Evolutionary conservation across 1,140 invertebrate genomes (phyloP).

Genomic region (Zaprionus ghesquierei): DNA sequence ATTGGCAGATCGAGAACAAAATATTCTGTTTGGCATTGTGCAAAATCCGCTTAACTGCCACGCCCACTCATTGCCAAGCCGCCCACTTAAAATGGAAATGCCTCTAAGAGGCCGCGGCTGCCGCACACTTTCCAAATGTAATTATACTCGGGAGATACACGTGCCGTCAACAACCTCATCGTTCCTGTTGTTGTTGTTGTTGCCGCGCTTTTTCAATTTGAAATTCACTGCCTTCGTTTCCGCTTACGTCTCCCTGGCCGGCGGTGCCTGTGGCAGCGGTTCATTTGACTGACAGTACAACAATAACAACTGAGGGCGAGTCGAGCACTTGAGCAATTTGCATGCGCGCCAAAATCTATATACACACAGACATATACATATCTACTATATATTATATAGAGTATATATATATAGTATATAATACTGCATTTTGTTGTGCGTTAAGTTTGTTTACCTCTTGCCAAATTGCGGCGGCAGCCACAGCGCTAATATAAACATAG

Average conservation of each 20-base stretch:
- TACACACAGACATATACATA: neutral
- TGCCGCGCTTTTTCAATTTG: constrained; percentile 63
- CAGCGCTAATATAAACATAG: constrained; percentile 28
- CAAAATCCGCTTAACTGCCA: constrained; percentile 62
- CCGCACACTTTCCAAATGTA: constrained; percentile 71
- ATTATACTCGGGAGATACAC: constrained; percentile 79
- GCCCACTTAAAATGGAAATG: constrained; percentile 49
- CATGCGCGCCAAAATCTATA: constrained; percentile 39
- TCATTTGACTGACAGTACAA: constrained; percentile 29
- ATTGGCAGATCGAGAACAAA: constrained; percentile 68
- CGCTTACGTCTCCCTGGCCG: neutral
- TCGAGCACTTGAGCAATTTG: constrained; percentile 45
- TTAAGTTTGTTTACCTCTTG: constrained; percentile 63
- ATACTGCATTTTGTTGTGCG: constrained; percentile 30
- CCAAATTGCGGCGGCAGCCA: constrained; percentile 26
- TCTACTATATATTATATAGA: constrained; percentile 2
- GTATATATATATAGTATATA: neutral
- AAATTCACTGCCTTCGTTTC: constrained; percentile 44
- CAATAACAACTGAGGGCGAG: constrained; percentile 12
- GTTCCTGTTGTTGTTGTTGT: constrained; percentile 15
- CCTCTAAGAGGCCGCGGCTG: constrained; percentile 53
- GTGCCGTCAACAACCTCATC: constrained; percentile 56
- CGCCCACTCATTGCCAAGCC: constrained; percentile 12
- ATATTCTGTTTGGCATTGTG: constrained; percentile 34
- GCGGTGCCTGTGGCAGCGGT: constrained; percentile 7